These are phyloP conservation scores for Nycticorax nycticorax DNA, from an alignment of 2,113 vertebrate genomes.

Conservation along the genomic window DNA sequence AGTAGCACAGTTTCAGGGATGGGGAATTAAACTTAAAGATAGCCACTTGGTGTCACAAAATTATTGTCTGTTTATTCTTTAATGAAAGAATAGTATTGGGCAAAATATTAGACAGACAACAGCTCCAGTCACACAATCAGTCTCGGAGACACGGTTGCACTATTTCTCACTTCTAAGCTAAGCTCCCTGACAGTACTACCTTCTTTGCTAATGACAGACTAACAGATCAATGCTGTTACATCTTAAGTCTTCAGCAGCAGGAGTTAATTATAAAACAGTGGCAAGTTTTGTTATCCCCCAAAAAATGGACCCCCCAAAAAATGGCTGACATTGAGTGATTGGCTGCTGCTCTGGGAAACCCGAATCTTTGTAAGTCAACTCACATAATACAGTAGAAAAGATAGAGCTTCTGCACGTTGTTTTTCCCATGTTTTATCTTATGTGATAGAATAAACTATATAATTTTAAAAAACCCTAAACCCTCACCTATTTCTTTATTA, in stretches of 20 bases:
- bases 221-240: not conserved
- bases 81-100: not conserved
- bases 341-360: not conserved
- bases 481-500: not conserved
- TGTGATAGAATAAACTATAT: not conserved
- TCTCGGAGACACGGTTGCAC: not conserved
- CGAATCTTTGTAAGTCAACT: not conserved
- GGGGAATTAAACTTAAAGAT: not conserved
- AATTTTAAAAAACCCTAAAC: not conserved
- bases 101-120: not conserved
- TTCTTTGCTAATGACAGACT: not conserved
- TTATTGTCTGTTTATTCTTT: not conserved
- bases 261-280: not conserved
- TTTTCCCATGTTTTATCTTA: not conserved
- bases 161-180: not conserved
- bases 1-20: not conserved
- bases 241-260: not conserved
- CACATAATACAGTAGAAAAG: not conserved
- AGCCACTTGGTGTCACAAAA: not conserved
- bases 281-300: not conserved
- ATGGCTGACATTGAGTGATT: not conserved
- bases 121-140: not conserved
- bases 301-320: not conserved
- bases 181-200: not conserved
- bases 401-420: not conserved